A percentile compares a stretch with the other conserved stretches of the same genome.
phyloP scores from a whole-genome alignment of 2,797 vertebrate species.

The Choloepus didactylus region DNA sequence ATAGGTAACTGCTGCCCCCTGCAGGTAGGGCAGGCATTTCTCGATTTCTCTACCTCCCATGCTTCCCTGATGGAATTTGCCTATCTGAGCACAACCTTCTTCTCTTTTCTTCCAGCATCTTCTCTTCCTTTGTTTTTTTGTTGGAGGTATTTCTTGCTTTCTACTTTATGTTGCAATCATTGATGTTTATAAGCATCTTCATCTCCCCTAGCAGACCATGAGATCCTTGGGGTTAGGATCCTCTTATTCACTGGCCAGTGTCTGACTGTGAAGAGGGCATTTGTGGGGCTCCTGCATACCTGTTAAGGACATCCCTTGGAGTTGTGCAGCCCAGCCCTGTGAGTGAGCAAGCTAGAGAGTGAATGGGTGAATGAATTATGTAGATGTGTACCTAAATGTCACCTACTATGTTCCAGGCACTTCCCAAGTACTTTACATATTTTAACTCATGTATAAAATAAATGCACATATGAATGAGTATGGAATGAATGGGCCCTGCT shows the following conservation, averaged over 20 bases:
- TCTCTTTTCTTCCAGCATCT: not conserved
- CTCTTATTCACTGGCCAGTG: not conserved
- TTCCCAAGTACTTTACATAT: not conserved
- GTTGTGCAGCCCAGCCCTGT: not conserved
- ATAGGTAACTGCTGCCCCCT: slow-evolving; percentile 76
- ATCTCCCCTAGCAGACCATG: not conserved
- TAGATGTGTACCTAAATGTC: not conserved
- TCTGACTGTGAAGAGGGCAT: not conserved
- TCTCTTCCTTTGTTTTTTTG: not conserved
- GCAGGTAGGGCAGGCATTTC: slow-evolving; percentile 69
- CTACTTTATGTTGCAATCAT: not conserved
- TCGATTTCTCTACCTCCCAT: rapidly evolving
- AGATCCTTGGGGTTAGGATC: not conserved
- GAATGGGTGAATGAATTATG: not conserved
- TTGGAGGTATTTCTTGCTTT: not conserved
- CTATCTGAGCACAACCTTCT: not conserved
- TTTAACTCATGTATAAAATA: not conserved
- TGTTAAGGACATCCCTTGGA: too few relatives aligned
- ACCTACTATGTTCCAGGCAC: not conserved
- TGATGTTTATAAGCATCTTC: not conserved
- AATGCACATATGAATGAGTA: not conserved
- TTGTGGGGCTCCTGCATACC: not conserved
- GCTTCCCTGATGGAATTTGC: not conserved
- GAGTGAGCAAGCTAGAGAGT: not conserved
- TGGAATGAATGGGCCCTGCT: not conserved